A percentile compares a stretch with the other conserved stretches of the same genome.
Evolutionary conservation across 2,888 invertebrate species (phyloP).

Genomic region (Esperia sulphurella): DNA sequence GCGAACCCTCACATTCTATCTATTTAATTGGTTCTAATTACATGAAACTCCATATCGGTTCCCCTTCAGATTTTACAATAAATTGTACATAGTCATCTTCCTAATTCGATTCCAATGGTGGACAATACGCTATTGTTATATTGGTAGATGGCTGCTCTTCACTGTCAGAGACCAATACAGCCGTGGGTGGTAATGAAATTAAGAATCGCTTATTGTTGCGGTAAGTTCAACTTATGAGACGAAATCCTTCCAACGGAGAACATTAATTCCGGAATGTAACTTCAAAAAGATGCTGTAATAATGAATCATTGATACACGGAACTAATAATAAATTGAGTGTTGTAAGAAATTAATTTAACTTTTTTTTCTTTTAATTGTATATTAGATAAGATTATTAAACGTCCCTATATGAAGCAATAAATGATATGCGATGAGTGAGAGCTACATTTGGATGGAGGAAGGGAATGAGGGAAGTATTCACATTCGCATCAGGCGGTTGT

Average conservation of each 20-base stretch:
- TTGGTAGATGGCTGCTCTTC: conserved; percentile 12
- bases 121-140: conserved; percentile 57
- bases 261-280: conserved; percentile 16
- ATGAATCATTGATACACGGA: background rate
- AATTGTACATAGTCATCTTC: conserved; percentile 51
- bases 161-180: conserved; percentile 9
- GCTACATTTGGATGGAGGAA: too few relatives aligned
- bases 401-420: too few relatives aligned
- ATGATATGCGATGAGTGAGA: too few relatives aligned
- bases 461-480: too few relatives aligned
- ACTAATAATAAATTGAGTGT: background rate
- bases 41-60: conserved; percentile 28
- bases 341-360: background rate
- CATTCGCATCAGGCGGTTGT: too few relatives aligned
- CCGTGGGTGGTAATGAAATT: conserved; percentile 74
- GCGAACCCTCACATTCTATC: background rate
- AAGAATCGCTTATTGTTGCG: conserved; percentile 66
- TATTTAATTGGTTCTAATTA: conserved; percentile 29
- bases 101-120: conserved; percentile 62
- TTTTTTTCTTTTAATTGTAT: background rate
- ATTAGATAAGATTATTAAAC: too few relatives aligned
- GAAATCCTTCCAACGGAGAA: conserved; percentile 32
- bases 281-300: background rate
- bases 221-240: conserved; percentile 60
- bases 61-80: conserved; percentile 26